Evolutionary conservation across 2,888 invertebrate genomes (phyloP).

Genomic region (Cryptops parisi): DNA sequence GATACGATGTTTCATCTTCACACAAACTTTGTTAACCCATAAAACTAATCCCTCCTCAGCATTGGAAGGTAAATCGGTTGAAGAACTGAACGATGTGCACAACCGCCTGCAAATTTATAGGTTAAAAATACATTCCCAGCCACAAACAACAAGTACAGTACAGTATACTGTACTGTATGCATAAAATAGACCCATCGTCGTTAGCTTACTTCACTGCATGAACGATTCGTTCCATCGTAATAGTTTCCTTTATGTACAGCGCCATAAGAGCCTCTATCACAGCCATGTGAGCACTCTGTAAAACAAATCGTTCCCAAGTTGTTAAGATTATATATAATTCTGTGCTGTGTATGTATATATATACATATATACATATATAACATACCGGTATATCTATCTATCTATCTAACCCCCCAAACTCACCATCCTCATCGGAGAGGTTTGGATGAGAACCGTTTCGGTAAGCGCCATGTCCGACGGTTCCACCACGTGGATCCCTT

Average conservation of each 20-base stretch:
- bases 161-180: too few species aligned
- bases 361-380: neutral
- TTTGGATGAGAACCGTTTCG: slow-evolving; percentile 89
- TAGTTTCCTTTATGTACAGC: slow-evolving; percentile 82
- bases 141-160: neutral
- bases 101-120: slow-evolving; percentile 21
- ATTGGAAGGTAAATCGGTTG: slow-evolving; percentile 41
- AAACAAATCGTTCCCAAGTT: too few species aligned
- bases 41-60: slow-evolving; percentile 69
- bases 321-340: too few species aligned
- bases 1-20: slow-evolving; percentile 47
- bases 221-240: slow-evolving; percentile 69
- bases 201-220: slow-evolving; percentile 55
- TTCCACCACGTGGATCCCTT: slow-evolving; percentile 74
- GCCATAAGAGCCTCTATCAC: slow-evolving; percentile 92
- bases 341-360: too few species aligned
- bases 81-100: slow-evolving; percentile 29
- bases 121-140: neutral
- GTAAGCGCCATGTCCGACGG: slow-evolving; percentile 76
- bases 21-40: slow-evolving; percentile 80
- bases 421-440: slow-evolving; percentile 86
- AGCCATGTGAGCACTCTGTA: slow-evolving; percentile 88
- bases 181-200: too few species aligned
- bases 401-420: neutral
- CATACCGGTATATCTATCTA: neutral